Evolutionary conservation across 2,888 invertebrate species (phyloP).

Genomic region (Pollenia labialis): DNA sequence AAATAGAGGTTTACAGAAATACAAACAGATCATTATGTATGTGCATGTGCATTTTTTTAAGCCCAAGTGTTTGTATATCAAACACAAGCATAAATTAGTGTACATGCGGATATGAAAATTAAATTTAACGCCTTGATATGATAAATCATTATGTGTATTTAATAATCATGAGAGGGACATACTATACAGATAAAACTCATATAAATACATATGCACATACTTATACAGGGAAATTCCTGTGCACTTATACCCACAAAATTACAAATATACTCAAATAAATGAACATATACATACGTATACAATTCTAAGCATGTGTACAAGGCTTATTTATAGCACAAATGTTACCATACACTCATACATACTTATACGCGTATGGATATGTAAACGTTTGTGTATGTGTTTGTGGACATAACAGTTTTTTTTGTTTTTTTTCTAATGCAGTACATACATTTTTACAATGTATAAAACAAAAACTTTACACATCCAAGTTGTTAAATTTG

Average conservation of each 20-base stretch:
- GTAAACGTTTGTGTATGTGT: neutral
- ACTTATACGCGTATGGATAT: neutral
- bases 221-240: constrained; percentile 11
- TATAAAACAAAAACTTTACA: constrained; percentile 5
- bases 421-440: neutral
- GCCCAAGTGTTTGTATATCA: neutral
- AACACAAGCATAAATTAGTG: neutral
- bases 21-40: neutral
- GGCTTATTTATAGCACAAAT: neutral
- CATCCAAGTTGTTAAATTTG: constrained; percentile 11
- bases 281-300: neutral
- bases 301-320: neutral
- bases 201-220: constrained; percentile 42
- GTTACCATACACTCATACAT: neutral
- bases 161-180: constrained; percentile 25
- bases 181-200: neutral
- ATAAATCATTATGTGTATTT: constrained; percentile 53
- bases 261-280: constrained; percentile 11
- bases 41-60: neutral
- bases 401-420: no score
- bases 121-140: constrained; percentile 40
- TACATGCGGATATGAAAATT: constrained; percentile 17
- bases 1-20: constrained; percentile 1
- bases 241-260: neutral
- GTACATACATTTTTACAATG: neutral